Evolutionary conservation across 2,113 vertebrate genomes (phyloP).

Genomic region (Okapia johnstoni): DNA sequence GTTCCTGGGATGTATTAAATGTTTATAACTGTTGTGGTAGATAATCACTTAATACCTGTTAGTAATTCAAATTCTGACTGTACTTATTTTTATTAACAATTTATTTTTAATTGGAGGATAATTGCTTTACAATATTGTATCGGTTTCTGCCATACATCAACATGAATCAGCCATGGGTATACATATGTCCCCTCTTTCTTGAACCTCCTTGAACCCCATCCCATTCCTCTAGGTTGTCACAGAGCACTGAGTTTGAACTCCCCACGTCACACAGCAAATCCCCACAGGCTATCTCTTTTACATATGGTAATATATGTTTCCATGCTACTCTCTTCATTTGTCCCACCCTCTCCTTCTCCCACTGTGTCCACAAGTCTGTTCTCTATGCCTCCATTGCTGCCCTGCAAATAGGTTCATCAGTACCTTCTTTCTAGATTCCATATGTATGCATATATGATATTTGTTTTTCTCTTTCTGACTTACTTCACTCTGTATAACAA

Average conservation of each 20-base stretch:
- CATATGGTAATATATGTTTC: neutral
- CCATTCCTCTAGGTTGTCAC: neutral
- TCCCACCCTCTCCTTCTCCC: neutral
- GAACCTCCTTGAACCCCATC: neutral
- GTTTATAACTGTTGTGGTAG: neutral
- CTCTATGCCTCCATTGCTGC: neutral
- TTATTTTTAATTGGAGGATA: neutral
- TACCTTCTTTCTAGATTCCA: neutral
- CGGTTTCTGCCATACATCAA: neutral
- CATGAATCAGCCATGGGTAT: neutral
- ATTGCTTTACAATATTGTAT: neutral
- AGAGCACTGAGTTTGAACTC: neutral
- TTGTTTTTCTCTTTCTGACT: neutral
- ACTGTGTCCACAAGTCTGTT: neutral
- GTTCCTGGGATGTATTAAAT: neutral
- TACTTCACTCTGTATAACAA: neutral
- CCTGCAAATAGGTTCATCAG: neutral
- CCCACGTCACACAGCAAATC: neutral
- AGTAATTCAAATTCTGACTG: neutral
- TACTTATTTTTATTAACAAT: neutral
- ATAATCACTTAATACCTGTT: neutral
- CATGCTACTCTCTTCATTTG: neutral
- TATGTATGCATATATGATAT: neutral
- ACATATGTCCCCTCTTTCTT: neutral
- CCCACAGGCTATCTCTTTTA: neutral